Evolutionary conservation across 2,113 vertebrate species (phyloP).

Genomic region (Tyto alba): DNA sequence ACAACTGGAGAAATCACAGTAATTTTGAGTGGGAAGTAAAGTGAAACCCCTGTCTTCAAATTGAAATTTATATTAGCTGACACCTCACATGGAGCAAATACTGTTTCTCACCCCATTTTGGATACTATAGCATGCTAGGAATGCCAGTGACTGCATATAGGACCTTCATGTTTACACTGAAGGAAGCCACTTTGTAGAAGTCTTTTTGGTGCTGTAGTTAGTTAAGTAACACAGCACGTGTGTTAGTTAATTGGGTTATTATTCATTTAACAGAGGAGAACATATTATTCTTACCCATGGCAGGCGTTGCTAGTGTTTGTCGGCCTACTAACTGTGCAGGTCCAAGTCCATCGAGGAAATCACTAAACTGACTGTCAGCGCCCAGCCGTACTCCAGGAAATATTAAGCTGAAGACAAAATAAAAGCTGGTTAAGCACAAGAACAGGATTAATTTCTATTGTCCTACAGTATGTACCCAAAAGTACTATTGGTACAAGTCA

Average conservation of each 20-base stretch:
- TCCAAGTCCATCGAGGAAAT: constrained; percentile 95
- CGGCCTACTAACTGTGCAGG: constrained; percentile 95
- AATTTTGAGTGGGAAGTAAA: background rate
- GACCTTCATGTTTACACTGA: background rate
- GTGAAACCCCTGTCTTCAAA: background rate
- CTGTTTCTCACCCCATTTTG: background rate
- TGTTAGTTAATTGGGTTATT: background rate
- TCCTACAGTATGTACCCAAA: background rate
- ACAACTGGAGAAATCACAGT: background rate
- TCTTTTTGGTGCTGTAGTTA: background rate
- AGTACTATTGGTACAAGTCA: background rate
- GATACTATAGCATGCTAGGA: background rate
- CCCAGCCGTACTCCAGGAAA: constrained; percentile 94
- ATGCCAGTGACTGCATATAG: background rate
- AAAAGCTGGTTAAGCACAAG: background rate
- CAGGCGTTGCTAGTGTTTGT: constrained; percentile 94
- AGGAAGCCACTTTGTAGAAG: background rate
- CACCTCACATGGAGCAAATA: background rate
- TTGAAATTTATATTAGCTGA: background rate
- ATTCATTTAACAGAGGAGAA: background rate
- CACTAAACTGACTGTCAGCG: constrained; percentile 94
- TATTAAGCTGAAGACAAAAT: constrained; percentile 79
- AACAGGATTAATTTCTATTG: background rate
- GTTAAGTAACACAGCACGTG: background rate
- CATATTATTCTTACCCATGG: constrained; percentile 87